Base-by-base conservation (phyloP, 1,140 invertebrate genomes). In the Pantala flavescens region DNA sequence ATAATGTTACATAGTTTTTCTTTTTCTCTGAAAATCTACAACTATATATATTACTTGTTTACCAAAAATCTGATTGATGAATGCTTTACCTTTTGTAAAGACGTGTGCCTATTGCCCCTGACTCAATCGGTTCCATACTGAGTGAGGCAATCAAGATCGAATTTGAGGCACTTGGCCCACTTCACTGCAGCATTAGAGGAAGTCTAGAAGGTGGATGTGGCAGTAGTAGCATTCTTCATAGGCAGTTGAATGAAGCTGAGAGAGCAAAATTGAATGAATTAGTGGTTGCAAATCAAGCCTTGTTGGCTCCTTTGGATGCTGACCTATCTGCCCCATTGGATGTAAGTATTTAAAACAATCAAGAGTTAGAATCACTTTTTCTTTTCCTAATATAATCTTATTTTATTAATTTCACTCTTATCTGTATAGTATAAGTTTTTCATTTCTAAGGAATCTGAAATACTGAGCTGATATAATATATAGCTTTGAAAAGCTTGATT, bases 91-190 rank as follows among this genome's bases (percentile, higher is more conserved):
- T 36, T 73, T 28, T 73, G 24, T 73, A 23, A n/a, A 72, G 71
- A 24, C 23, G 71, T n/a, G 24, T 28, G 7, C 71, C 71, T 11
- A 63, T 75, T 19, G 74, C 24, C 5, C 77, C 75, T 11, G 85
- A 90, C 81, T 91, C 90, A 0, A 91, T 93, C 78, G 91, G 93
- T 80, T 90, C 91, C 0, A 92, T 93, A 77, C 81, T 94, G 19
- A 91, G 89, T 75, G 90, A 93, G 78, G 92, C 92, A 12, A 93
- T 94, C 75, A 92, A 92, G 79, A 82, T 93, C 63, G 92, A 95
- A 82, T 94, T 91, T 82, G 89, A 90, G 77, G 87, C 89, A 0
- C 90, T 89, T 77, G 85, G 85, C 24, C 87, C 78, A 19, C 43
- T 74, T 55, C 77, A 78, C 24, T 88, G 0, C 81, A 87, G 23